These are phyloP conservation scores for Cyaniris semiargus DNA, from an alignment of 2,888 invertebrate genomes.

Conservation along the genomic window DNA sequence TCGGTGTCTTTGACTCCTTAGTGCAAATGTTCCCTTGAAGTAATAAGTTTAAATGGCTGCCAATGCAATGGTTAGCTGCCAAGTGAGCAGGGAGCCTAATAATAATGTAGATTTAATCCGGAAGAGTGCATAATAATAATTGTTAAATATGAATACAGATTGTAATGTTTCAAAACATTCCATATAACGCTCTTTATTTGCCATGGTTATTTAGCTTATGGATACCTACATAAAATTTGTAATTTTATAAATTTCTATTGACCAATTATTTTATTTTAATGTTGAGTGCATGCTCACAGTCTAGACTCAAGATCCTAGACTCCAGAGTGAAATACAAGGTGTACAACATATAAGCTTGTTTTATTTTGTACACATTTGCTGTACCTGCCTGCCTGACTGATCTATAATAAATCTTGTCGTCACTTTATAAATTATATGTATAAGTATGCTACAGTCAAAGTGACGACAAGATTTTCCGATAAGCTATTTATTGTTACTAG, in stretches of 20 bases:
- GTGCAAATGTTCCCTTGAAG: too few relatives aligned
- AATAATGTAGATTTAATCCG: neutral
- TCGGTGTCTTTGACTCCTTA: too few relatives aligned
- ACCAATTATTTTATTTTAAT: neutral
- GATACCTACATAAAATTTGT: constrained; percentile 3
- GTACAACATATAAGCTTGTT: neutral
- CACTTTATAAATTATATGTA: too few relatives aligned
- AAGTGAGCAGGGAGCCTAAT: neutral
- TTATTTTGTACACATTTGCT: neutral
- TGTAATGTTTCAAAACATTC: constrained; percentile 20
- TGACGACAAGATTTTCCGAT: too few relatives aligned
- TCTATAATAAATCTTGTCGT: neutral
- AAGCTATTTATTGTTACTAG: too few relatives aligned
- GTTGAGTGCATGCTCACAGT: neutral
- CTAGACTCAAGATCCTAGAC: neutral
- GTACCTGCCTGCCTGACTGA: neutral
- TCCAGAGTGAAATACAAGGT: constrained; percentile 12
- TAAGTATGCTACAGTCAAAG: too few relatives aligned
- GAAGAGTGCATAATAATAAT: neutral
- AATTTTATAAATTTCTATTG: constrained; percentile 30
- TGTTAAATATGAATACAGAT: neutral
- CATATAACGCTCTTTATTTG: neutral
- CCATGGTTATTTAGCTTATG: neutral
- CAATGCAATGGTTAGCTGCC: too few relatives aligned
- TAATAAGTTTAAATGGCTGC: too few relatives aligned